Evolutionary conservation across 2,797 vertebrate species (phyloP).

Genomic region (Sphenopsis melanotis): DNA sequence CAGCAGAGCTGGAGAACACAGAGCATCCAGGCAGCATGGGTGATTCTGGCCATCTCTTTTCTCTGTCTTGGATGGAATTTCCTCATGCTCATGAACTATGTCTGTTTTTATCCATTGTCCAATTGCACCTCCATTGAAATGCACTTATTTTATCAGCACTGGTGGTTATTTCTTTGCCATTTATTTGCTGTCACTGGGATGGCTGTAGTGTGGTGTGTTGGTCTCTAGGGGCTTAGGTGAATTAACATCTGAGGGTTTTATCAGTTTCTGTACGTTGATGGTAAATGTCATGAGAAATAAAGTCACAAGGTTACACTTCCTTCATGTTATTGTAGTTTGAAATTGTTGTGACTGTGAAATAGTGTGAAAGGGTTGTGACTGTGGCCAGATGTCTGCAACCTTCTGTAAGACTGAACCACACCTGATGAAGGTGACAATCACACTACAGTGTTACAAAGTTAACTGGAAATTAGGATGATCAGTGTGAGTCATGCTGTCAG

Average conservation of each 20-base stretch:
- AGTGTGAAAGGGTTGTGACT: conserved; percentile 31
- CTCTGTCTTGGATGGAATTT: neutral
- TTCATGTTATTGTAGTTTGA: conserved; percentile 34
- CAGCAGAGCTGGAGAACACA: neutral
- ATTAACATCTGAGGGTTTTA: neutral
- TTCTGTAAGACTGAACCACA: conserved; percentile 65
- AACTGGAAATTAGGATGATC: conserved; percentile 55
- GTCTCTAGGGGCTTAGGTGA: neutral
- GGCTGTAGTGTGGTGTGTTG: neutral
- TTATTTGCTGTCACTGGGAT: neutral
- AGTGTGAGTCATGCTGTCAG: conserved; percentile 59
- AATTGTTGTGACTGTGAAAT: too few species aligned
- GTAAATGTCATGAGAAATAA: conserved; percentile 20
- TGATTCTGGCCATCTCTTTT: neutral
- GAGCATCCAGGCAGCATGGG: neutral
- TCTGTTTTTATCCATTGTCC: neutral
- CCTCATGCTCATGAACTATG: neutral
- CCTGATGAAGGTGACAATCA: conserved; percentile 52
- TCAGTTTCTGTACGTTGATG: conserved; percentile 24
- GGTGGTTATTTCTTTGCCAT: neutral
- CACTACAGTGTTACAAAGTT: conserved; percentile 41
- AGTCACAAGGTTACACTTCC: conserved; percentile 22
- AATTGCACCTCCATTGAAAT: neutral
- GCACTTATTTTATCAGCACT: neutral
- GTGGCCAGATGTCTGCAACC: conserved; percentile 57